A percentile compares a stretch with the other conserved stretches of the same genome.
Conservation (phyloP, 2,888 invertebrate genomes). For the Hermaeophaga mercurialis region DNA sequence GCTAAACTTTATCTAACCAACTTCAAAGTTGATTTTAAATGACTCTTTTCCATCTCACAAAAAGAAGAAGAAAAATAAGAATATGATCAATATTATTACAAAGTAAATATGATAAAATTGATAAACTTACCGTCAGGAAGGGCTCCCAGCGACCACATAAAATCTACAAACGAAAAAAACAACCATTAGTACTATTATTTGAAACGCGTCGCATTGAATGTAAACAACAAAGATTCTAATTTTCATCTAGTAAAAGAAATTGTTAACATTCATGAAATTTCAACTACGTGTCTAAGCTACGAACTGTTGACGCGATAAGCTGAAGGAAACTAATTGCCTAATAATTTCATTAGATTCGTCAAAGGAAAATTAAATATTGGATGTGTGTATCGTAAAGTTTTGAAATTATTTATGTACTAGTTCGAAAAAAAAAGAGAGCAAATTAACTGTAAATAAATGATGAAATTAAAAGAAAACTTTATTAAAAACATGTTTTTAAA, state of each 20-base stretch:
- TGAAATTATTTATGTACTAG: no score
- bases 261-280: slow-evolving; percentile 59
- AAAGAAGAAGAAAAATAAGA: no score
- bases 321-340: slow-evolving; percentile 34
- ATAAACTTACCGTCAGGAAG: slow-evolving; percentile 91
- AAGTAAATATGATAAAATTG: not conserved
- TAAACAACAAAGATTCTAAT: slow-evolving; percentile 26
- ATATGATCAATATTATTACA: no score
- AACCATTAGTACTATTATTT: slow-evolving; percentile 46
- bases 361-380: slow-evolving; percentile 3
- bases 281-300: slow-evolving; percentile 57
- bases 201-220: slow-evolving; percentile 27
- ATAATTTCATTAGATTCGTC: slow-evolving; percentile 3
- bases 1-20: no score
- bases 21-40: no score
- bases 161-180: slow-evolving; percentile 77
- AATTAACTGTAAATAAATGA: no score
- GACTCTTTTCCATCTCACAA: no score
- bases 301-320: slow-evolving; percentile 36
- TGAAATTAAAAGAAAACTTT: no score
- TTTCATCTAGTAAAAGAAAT: slow-evolving; percentile 23
- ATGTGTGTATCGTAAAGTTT: not conserved
- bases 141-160: slow-evolving; percentile 98
- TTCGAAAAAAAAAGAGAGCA: no score
- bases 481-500: no score